A percentile compares a stretch with the other conserved stretches of the same genome.
These are phyloP conservation scores for Nothoprocta perdicaria DNA, from an alignment of 2,113 vertebrate species.

Conservation along the genomic window DNA sequence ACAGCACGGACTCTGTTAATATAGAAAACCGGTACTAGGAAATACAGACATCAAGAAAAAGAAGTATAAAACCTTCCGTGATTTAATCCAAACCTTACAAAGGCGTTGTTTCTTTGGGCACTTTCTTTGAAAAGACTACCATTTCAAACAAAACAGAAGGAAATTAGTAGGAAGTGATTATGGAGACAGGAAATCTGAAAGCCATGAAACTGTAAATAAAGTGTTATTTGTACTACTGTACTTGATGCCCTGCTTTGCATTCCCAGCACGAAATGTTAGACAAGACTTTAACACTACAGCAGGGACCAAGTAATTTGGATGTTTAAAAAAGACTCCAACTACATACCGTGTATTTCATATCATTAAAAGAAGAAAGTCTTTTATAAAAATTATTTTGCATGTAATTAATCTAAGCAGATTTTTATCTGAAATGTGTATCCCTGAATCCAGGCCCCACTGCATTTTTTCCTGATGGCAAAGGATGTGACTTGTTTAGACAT, in stretches of 20 bases:
- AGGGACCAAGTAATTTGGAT: conserved; percentile 37
- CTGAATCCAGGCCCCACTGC: neutral
- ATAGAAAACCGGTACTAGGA: conserved; percentile 50
- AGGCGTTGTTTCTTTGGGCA: conserved; percentile 64
- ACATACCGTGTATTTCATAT: neutral
- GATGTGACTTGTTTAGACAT: conserved; percentile 54
- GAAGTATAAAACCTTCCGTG: conserved; percentile 56
- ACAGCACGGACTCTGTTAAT: conserved; percentile 60
- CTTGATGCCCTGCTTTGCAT: conserved; percentile 63
- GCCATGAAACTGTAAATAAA: conserved; percentile 68
- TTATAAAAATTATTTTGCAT: neutral
- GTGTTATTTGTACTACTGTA: conserved; percentile 71
- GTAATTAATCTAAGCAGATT: neutral
- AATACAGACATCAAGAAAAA: conserved; percentile 61
- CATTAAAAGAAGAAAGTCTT: neutral
- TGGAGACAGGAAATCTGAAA: conserved; percentile 71
- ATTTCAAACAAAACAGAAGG: conserved; percentile 68
- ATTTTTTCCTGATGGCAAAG: conserved; percentile 34
- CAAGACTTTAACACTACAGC: conserved; percentile 52
- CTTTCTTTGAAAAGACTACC: conserved; percentile 65
- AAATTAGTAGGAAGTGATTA: conserved; percentile 71
- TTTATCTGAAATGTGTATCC: conserved; percentile 28
- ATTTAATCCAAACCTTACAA: conserved; percentile 70
- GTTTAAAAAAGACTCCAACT: neutral
- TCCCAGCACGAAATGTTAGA: conserved; percentile 71